A percentile compares a stretch with the other conserved stretches of the same genome.
phyloP scores from a whole-genome alignment of 2,113 vertebrate species.

The Acrocephalus arundinaceus region DNA sequence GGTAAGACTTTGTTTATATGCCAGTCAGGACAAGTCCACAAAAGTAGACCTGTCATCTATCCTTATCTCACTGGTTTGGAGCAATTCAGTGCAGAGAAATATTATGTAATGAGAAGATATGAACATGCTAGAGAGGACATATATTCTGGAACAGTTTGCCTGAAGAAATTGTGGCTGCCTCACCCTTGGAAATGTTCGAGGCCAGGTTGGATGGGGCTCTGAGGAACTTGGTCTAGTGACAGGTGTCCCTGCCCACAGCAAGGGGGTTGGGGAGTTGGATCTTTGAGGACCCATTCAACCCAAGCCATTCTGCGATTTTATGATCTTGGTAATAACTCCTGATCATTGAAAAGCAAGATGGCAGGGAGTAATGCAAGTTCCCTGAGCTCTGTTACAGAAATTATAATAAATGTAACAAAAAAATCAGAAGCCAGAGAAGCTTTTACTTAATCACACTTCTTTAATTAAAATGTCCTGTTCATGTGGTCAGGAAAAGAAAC shows the following conservation, averaged over 20 bases:
- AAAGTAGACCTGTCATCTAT: not conserved
- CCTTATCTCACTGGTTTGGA: not conserved
- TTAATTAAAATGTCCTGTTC: not conserved
- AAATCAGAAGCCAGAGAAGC: not conserved
- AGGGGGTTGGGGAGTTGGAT: rapidly evolving
- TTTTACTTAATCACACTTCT: not conserved
- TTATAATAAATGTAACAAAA: not conserved
- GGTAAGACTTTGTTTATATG: not conserved
- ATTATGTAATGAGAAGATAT: not conserved
- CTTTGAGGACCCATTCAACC: not conserved
- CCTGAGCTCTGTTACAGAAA: not conserved
- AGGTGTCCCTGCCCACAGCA: not conserved
- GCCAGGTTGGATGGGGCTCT: not conserved
- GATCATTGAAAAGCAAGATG: not conserved
- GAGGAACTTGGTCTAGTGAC: not conserved
- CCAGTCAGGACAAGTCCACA: not conserved
- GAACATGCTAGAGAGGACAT: not conserved
- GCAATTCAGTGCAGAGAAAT: not conserved
- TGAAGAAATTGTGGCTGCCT: not conserved
- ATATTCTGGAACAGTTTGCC: not conserved
- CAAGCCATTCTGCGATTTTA: not conserved
- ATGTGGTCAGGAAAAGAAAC: not conserved
- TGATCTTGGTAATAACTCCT: not conserved
- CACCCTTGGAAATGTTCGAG: not conserved
- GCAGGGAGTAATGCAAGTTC: not conserved